Base-by-base conservation (phyloP, 2,113 vertebrate genomes). In the Microtus montanus region DNA sequence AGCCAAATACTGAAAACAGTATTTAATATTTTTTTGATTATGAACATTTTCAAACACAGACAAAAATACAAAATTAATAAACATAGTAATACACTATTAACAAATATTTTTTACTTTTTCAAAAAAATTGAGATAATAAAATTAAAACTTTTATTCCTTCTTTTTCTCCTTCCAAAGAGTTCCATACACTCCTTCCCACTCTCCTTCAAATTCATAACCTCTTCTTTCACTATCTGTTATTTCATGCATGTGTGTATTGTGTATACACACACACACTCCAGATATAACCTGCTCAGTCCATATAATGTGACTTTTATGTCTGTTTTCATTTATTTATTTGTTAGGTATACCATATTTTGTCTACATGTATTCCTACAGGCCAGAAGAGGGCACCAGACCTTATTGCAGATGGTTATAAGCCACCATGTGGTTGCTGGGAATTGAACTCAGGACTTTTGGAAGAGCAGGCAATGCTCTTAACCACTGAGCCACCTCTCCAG, bases 21-120 rank as follows among this genome's bases (percentile, higher is more conserved):
- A 80, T 15, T 70, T 6, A 79, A 10, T 75, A 58, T 41, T 80
- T 66, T 92, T 17, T n/a, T 20, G 26, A 77, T 91, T 80, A 30
- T 13, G 20, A 44, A 74, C 41, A 93, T 61, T 94, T 93, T 64
- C 10, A 95, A 94, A 96, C 38, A 95, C 38, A 96, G 2, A 73
- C 22, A 87, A 52, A 90, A 87, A 44, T 44, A 89, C 19, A 77
- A 12, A 47, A 91, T 12, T 88, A 92, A 92, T 82, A 35, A 79
- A 8, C 77, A 91, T 44, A 88, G 8, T 13, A 13, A 74, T 33
- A 93, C 12, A 84, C 0, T 92, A n/a, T 22, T 49, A 91, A 74
- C 68, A 96, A 7, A 58, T 52, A 52, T 68, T 74, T 35, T 61
- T 52, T 82, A 80, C 15, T 58, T 58, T 77, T 77, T 33, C 3